These are phyloP conservation scores for Labeo catla DNA, from an alignment of 2,113 vertebrate genomes.

Conservation along the genomic window DNA sequence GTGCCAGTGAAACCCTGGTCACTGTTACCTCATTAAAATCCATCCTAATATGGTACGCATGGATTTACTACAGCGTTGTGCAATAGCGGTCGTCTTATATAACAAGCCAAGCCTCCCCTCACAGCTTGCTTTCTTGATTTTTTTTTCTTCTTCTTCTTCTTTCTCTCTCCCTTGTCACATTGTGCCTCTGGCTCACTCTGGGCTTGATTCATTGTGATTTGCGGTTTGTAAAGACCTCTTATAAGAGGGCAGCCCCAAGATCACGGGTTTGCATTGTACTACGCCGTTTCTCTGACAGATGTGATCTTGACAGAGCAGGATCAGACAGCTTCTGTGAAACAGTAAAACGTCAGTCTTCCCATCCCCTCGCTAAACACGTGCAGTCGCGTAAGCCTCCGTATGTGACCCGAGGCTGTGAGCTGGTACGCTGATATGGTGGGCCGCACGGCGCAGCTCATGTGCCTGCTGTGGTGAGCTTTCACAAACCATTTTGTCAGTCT, in stretches of 20 bases:
- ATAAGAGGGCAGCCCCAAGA: not conserved
- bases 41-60: slow-evolving; percentile 19
- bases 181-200: not conserved
- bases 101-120: slow-evolving; percentile 10
- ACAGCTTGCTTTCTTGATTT: not conserved
- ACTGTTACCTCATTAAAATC: slow-evolving; percentile 48
- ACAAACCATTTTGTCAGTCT: not conserved
- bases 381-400: not conserved
- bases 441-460: not conserved
- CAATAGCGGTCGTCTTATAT: slow-evolving; percentile 4
- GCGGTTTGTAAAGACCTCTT: slow-evolving; percentile 16
- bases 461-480: not conserved
- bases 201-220: slow-evolving; percentile 40
- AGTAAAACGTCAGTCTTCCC: not conserved
- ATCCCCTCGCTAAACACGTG: not conserved
- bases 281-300: not conserved
- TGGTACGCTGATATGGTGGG: slow-evolving; percentile 5
- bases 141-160: not conserved
- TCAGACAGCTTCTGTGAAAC: slow-evolving; percentile 12
- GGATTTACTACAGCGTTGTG: slow-evolving; percentile 10
- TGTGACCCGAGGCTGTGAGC: not conserved
- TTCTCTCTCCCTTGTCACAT: not conserved
- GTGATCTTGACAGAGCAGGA: slow-evolving; percentile 9
- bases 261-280: not conserved
- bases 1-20: not conserved